These are phyloP conservation scores for Echeneis naucrates DNA, from an alignment of 2,797 vertebrate species.

Conservation along the genomic window DNA sequence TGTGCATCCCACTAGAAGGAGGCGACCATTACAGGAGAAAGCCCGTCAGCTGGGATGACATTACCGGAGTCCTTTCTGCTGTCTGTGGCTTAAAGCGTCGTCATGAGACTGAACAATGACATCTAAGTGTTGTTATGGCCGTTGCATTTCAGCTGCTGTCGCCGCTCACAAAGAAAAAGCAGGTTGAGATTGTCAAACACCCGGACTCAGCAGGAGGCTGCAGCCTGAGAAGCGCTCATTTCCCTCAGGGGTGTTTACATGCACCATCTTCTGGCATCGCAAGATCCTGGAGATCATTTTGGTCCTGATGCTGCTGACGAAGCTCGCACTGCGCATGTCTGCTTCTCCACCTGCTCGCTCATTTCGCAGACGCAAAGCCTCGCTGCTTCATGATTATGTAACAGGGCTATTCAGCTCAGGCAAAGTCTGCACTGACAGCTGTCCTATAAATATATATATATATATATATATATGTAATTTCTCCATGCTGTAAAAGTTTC, in stretches of 20 bases:
- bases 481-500: slow-evolving; percentile 1
- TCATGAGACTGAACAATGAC: slow-evolving; percentile 28
- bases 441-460: too few species aligned
- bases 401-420: slow-evolving; percentile 36
- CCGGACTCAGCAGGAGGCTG: not conserved
- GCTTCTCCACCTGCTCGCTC: slow-evolving; percentile 61
- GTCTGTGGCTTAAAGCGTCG: slow-evolving; percentile 41
- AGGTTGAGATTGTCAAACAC: too few species aligned
- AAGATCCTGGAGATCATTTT: slow-evolving; percentile 40
- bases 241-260: slow-evolving; percentile 61
- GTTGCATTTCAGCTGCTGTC: slow-evolving; percentile 36
- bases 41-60: slow-evolving; percentile 47
- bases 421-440: slow-evolving; percentile 12
- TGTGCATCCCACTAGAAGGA: slow-evolving; percentile 85
- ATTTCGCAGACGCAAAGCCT: slow-evolving; percentile 54
- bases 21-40: slow-evolving; percentile 75
- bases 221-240: not conserved
- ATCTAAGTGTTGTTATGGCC: slow-evolving; percentile 18
- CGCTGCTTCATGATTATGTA: slow-evolving; percentile 58
- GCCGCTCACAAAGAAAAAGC: not conserved
- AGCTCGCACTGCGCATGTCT: slow-evolving; percentile 78
- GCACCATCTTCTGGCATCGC: slow-evolving; percentile 68
- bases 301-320: slow-evolving; percentile 84
- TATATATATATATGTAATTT: not conserved
- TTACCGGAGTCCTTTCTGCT: slow-evolving; percentile 8